Conservation (phyloP, 2,888 invertebrate genomes). For the Perizoma affinitatum region DNA sequence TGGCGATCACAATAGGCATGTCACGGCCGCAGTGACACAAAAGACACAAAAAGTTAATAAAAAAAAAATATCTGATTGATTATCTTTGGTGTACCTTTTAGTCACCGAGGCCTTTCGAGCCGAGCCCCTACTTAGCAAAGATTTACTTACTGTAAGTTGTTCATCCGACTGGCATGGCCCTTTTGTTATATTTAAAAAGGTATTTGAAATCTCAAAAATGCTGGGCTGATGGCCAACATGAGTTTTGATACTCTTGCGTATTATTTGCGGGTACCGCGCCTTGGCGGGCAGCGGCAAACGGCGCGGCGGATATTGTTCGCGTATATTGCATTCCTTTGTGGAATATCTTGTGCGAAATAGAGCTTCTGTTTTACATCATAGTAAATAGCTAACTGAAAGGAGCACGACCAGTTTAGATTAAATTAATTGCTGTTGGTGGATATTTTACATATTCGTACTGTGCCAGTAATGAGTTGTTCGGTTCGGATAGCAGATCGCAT, state of each 20-base stretch:
- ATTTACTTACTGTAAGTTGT: too few relatives aligned
- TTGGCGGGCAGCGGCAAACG: background rate
- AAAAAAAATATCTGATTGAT: too few relatives aligned
- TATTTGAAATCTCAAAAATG: too few relatives aligned
- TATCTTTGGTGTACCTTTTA: too few relatives aligned
- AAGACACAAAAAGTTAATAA: too few relatives aligned
- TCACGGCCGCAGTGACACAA: too few relatives aligned
- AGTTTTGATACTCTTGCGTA: background rate
- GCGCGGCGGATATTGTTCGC: slow-evolving; percentile 2
- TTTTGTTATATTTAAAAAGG: too few relatives aligned
- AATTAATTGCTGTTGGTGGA: background rate
- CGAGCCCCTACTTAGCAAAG: too few relatives aligned
- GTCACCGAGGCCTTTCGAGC: too few relatives aligned
- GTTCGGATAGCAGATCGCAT: background rate
- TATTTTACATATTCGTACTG: too few relatives aligned
- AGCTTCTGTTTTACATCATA: slow-evolving; percentile 13
- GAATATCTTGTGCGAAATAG: slow-evolving; percentile 17
- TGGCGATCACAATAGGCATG: too few relatives aligned
- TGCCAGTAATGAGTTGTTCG: background rate
- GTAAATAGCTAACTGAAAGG: slow-evolving; percentile 7
- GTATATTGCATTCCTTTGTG: slow-evolving; percentile 23
- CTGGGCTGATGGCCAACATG: background rate
- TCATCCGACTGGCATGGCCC: too few relatives aligned
- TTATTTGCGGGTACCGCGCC: background rate
- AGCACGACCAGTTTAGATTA: background rate